Evolutionary conservation across 1,140 invertebrate genomes (phyloP), one percentile per base, ranked within the genome.

Genomic region (Phortica variegata): DNA sequence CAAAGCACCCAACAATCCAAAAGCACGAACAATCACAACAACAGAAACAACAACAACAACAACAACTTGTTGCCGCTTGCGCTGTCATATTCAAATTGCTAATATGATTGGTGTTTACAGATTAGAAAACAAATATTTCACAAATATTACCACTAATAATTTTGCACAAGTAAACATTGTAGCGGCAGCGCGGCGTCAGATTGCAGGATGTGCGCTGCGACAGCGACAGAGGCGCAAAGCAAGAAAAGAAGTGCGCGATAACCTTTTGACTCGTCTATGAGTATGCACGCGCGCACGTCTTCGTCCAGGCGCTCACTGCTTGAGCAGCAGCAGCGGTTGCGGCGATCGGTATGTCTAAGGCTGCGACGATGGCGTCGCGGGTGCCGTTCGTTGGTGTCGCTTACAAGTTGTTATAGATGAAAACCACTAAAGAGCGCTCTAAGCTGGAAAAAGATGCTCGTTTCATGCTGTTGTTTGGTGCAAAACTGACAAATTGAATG

Each of bases 41-140:
- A 17, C 16, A 54, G 31, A 39, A 37, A 23, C 8, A 47, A 56
- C 52, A 56, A 33, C 26, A 40, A 31, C 40, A 31, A 38, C 47
- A 58, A 65, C 61, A 65, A 55, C 12, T 38, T 47, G 38, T 31
- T 18, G 20, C 10, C 20, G 58, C 48, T 43, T 54, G 49, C 49
- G 54, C 68, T 72, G 66, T 68, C 69, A 73, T 70, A 73, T 73
- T 73, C 65, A 73, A 73, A 73, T 73, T 70, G 70, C 65, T 73
- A 73, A 73, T 73, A 73, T 73, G 70, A 73, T 73, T 73, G 70
- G 70, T 73, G 70, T 70, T 73, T 73, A 73, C 70, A 73, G 70
- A 73, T 73, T 73, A 73, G 70, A 73, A 73, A 73, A 73, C 70
- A 73, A 73, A 73, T 73, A 73, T 73, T 73, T 73, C 65, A 73